Percentiles rank a stretch among this genome's conserved stretches.
Conservation (phyloP, 2,888 invertebrate species). For the Drosophila maculinotata region DNA sequence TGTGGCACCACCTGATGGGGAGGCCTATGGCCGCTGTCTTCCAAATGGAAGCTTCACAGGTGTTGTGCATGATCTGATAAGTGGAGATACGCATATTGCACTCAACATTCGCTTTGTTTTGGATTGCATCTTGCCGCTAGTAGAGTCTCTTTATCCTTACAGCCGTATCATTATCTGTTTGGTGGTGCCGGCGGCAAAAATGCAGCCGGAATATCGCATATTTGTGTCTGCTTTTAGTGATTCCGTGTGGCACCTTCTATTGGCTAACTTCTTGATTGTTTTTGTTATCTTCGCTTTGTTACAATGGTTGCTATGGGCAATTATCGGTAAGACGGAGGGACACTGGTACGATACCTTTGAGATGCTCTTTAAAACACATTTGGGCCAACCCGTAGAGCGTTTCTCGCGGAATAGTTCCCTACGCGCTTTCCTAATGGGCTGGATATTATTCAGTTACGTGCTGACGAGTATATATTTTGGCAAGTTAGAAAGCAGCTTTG, state of each 20-base stretch:
- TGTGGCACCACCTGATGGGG: slow-evolving; percentile 67
- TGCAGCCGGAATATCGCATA: slow-evolving; percentile 75
- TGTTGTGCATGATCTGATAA: slow-evolving; percentile 63
- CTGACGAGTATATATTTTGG: slow-evolving; percentile 80
- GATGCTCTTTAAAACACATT: slow-evolving; percentile 73
- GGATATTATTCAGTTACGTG: slow-evolving; percentile 83
- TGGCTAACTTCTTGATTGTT: slow-evolving; percentile 61
- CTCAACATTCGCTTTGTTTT: slow-evolving; percentile 78
- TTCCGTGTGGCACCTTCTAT: slow-evolving; percentile 69
- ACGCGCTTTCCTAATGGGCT: slow-evolving; percentile 76
- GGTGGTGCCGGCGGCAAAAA: slow-evolving; percentile 78
- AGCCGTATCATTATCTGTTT: slow-evolving; percentile 65
- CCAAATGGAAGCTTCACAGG: slow-evolving; percentile 73
- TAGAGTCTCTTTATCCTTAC: slow-evolving; percentile 77
- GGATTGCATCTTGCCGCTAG: slow-evolving; percentile 48
- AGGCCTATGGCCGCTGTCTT: slow-evolving; percentile 72
- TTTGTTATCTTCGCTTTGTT: slow-evolving; percentile 33
- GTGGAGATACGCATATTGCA: slow-evolving; percentile 68
- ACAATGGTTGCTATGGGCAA: slow-evolving; percentile 35
- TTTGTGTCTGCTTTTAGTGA: slow-evolving; percentile 73
- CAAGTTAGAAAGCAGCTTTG: slow-evolving; percentile 82
- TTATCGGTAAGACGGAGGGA: slow-evolving; percentile 16
- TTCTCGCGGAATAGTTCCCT: slow-evolving; percentile 72
- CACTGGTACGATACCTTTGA: slow-evolving; percentile 71
- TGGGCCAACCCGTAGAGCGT: slow-evolving; percentile 73